These are phyloP conservation scores for Brachionus koreanus DNA, from an alignment of 1,140 invertebrate species.

Conservation along the genomic window DNA sequence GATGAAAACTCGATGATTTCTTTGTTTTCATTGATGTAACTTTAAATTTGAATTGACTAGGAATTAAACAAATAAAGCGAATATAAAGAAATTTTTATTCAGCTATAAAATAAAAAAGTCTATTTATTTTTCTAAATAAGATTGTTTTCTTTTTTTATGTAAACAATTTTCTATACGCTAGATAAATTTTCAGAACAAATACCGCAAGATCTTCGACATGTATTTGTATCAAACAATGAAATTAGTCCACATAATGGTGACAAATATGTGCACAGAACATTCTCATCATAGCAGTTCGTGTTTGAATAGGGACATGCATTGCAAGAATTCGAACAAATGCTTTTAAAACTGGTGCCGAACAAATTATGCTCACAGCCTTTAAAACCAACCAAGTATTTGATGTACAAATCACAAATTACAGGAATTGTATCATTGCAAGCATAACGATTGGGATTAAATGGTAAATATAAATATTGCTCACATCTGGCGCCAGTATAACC, in stretches of 20 bases:
- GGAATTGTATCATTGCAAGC: not conserved
- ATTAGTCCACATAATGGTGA: not conserved
- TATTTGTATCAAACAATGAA: not conserved
- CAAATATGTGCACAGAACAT: not conserved
- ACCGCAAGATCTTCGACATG: not conserved
- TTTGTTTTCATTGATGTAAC: too few relatives aligned
- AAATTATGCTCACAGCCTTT: not conserved
- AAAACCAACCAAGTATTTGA: not conserved
- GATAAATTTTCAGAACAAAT: not conserved
- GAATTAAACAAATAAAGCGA: too few relatives aligned
- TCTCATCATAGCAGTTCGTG: not conserved
- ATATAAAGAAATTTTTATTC: too few relatives aligned
- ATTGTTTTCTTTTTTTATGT: too few relatives aligned
- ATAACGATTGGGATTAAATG: not conserved
- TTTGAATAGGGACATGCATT: not conserved
- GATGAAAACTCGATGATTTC: too few relatives aligned
- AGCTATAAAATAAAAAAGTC: too few relatives aligned
- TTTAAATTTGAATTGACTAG: too few relatives aligned
- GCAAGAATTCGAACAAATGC: not conserved
- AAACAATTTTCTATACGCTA: too few relatives aligned
- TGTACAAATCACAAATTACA: not conserved
- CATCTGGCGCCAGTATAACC: conserved; percentile 45
- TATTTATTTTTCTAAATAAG: too few relatives aligned
- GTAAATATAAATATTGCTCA: not conserved
- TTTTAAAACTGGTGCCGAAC: not conserved